Evolutionary conservation across 2,888 invertebrate genomes (phyloP), one percentile per base, ranked within the genome.

Genomic region (Chelonus formosanus): DNA sequence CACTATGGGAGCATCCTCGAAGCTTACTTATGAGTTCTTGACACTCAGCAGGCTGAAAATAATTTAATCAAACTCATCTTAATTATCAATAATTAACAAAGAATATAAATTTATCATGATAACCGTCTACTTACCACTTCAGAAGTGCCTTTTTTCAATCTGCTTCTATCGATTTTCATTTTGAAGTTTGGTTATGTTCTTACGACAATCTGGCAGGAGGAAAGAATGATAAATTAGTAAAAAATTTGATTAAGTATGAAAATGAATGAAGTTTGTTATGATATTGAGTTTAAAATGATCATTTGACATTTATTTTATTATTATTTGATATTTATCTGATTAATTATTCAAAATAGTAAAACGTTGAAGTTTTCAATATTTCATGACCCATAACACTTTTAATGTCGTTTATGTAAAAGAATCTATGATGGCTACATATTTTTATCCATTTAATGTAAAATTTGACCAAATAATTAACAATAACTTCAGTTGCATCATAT

Each of bases 151-250:
- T 93, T 93, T 84, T 93, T 92, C 78, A 93, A 86, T 84, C 92
- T 91, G 76, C 88, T 89, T 78, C 91, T 88, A 82, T 94, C 94
- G 79, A 94, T 92, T 88, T 92, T 93, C 94, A 94, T 94, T 78
- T 83, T 86, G 76, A 59, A 52, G 64, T 57, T 58, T 70, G 57
- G 68, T 52, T 69, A 63, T 35, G 56, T 52, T 40, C 50, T 43
- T 10, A 4, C 32, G 20, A 10, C 48, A 35, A 61, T 52, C 61
- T 59, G 32, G n/a, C 10, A 59, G 58, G 6, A 10, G 4, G 54
- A n/a, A 48, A 60, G 43, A 60, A 40, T 5, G 36, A 32, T 8
- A 40, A 40, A 43, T 50, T 45, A 43, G 10, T 43, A 5, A n/a
- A 44, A 40, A 40, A n/a, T 53, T 7, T 4, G 6, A 20, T 10